Conservation (phyloP, 2,113 vertebrate species). For the Zeus faber region DNA sequence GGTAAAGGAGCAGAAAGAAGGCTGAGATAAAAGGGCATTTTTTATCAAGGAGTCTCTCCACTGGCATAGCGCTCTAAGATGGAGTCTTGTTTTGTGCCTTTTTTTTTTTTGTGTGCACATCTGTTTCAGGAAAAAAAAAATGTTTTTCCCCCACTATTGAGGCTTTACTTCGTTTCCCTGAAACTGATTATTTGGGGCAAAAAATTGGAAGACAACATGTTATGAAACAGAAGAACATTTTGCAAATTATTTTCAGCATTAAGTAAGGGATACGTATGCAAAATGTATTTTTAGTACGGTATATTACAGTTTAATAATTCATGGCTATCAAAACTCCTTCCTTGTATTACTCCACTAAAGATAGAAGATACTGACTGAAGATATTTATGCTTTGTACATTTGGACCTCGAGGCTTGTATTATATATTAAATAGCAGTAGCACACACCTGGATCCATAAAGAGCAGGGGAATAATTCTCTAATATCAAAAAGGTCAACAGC, state of each 20-base stretch:
- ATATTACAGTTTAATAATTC: background rate
- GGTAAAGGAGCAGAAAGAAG: conserved; percentile 1
- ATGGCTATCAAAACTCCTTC: too few species aligned
- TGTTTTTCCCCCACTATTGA: background rate
- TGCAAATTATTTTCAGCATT: background rate
- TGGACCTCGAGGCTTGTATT: background rate
- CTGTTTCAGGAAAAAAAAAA: conserved; percentile 9
- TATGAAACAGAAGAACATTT: background rate
- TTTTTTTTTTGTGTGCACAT: conserved; percentile 17
- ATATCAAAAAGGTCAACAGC: too few species aligned
- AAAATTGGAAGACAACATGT: background rate
- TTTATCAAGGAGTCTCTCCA: conserved; percentile 25
- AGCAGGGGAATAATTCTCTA: too few species aligned
- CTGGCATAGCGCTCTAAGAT: conserved; percentile 16
- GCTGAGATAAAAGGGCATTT: conserved; percentile 39
- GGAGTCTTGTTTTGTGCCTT: background rate
- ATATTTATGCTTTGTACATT: background rate
- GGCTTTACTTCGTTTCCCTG: background rate
- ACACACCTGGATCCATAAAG: too few species aligned
- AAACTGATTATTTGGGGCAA: background rate
- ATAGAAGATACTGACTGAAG: background rate
- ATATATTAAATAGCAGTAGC: too few species aligned
- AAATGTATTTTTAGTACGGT: background rate
- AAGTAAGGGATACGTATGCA: background rate
- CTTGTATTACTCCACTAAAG: background rate